Evolutionary conservation across 2,888 invertebrate genomes (phyloP), one percentile per base, ranked within the genome.

Genomic region (Acanthopleura granulata): DNA sequence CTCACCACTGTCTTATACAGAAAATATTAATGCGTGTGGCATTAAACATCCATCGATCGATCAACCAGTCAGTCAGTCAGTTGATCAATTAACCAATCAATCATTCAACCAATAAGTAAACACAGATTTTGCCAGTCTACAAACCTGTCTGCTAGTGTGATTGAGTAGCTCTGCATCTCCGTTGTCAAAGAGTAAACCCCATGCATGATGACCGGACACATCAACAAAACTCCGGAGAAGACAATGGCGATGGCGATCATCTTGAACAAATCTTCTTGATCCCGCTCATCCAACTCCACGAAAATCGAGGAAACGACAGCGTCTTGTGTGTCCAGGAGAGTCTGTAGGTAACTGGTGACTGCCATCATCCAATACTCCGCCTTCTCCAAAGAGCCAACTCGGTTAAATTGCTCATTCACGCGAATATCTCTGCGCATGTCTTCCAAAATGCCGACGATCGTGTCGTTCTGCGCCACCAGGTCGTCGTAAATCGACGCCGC

Each of bases 171-270:
- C 81, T 87, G 87, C 29, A 86, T 87, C 73, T 86, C 83, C 22
- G 83, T 83, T 12, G 87, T 87, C 18, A 87, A 82, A n/a, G 83
- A 83, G 76, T 87, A 87, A 30, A 87, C 86, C 29, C 84, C 86
- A 69, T 85, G 83, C 27, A 86, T 81, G 66, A 87, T 85, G 75
- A 86, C 77, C 1, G 87, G 85, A 75, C 84, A 86, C 12, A 86
- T 77, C 61, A 85, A 81, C 25, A 87, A 75, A 29, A 86, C 84
- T 40, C 81, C 80, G 25, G 83, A 82, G 69, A 86, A 85, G 62
- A 87, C 81, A 66, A 84, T 79, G 30, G 85, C 86, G 72, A 87
- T 85, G 40, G 82, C 82, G 50, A 85, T 80, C 75, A 87, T 83
- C 73, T 83, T 86, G 72, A 82, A 80, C 22, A 84, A 76, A 72